Percentiles rank a stretch among this genome's conserved stretches.
These are phyloP conservation scores for Hyla sarda DNA, from an alignment of 2,113 vertebrate species.

Conservation along the genomic window DNA sequence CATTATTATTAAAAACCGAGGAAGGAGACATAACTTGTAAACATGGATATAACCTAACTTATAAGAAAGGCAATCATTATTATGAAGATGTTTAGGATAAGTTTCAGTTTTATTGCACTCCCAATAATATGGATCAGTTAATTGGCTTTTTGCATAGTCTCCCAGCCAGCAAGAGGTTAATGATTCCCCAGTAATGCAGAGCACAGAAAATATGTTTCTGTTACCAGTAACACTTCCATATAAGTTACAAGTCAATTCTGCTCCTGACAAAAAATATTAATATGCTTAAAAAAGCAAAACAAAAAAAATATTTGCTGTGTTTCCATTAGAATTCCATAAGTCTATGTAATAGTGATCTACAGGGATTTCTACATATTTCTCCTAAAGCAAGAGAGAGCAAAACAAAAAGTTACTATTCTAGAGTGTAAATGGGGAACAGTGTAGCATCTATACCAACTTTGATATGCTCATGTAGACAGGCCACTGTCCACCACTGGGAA, in stretches of 20 bases:
- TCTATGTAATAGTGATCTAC: slow-evolving; percentile 28
- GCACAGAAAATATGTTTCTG: slow-evolving; percentile 37
- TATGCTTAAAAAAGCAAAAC: slow-evolving; percentile 30
- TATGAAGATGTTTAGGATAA: not conserved
- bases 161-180: slow-evolving; percentile 25
- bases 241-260: slow-evolving; percentile 53
- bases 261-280: slow-evolving; percentile 57
- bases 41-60: no score
- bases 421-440: no score
- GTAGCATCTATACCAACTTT: no score
- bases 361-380: slow-evolving; percentile 15
- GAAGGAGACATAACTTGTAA: no score
- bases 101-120: not conserved
- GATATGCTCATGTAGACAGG: no score
- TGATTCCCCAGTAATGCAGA: slow-evolving; percentile 7
- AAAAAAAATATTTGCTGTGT: slow-evolving; percentile 20
- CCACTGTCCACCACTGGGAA: no score
- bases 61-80: not conserved
- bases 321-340: slow-evolving; percentile 57
- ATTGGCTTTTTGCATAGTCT: not conserved
- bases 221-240: slow-evolving; percentile 43
- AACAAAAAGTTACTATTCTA: not conserved
- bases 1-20: no score
- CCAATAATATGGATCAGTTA: not conserved
- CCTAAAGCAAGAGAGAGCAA: slow-evolving; percentile 2